Percentiles rank a stretch among this genome's conserved stretches.
phyloP scores from a whole-genome alignment of 2,888 invertebrate genomes.

The Monopis laevigella region DNA sequence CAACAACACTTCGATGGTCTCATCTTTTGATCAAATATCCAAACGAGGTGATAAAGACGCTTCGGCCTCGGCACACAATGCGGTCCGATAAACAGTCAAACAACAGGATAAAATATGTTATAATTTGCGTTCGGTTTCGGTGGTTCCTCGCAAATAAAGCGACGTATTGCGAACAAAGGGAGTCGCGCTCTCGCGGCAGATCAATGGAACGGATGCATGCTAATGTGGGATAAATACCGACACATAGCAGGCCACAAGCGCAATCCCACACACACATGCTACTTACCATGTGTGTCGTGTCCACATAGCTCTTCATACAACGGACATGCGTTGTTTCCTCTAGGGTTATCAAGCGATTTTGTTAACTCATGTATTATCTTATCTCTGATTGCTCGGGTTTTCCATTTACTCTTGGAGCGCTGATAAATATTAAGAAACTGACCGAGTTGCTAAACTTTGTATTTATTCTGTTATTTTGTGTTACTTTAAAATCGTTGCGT shows the following conservation, averaged over 20 bases:
- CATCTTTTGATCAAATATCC: conserved; percentile 1
- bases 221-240: conserved; percentile 56
- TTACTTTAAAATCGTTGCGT: no score
- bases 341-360: conserved; percentile 11
- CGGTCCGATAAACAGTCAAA: conserved; percentile 5
- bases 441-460: no score
- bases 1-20: conserved; percentile 5
- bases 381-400: no score
- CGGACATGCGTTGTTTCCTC: background rate
- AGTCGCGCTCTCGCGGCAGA: conserved; percentile 40
- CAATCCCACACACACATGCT: background rate
- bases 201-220: conserved; percentile 54
- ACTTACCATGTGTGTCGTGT: background rate
- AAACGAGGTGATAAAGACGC: conserved; percentile 9
- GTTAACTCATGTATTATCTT: no score
- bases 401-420: no score
- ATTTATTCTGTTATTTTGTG: no score
- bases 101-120: conserved; percentile 10
- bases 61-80: conserved; percentile 10
- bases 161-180: conserved; percentile 17
- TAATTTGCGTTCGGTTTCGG: conserved; percentile 9
- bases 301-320: background rate
- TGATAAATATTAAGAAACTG: no score
- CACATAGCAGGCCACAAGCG: conserved; percentile 20
- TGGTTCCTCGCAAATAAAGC: conserved; percentile 11